A percentile compares a stretch with the other conserved stretches of the same genome.
phyloP scores from a whole-genome alignment of 2,797 vertebrate genomes.

The Tangara arthus region DNA sequence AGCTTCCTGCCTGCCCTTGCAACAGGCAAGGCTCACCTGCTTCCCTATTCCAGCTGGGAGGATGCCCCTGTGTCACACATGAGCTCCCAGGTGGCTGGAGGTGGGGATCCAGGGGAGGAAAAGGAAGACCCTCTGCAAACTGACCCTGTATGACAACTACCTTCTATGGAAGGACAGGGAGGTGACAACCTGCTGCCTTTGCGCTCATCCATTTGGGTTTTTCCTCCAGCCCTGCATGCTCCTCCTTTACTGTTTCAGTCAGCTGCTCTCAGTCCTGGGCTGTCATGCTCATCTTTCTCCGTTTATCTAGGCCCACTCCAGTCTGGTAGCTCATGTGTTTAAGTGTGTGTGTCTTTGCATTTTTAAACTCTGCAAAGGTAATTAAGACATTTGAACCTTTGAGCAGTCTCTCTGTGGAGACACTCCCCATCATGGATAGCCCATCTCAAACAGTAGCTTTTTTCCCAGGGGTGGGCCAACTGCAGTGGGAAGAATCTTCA shows the following conservation, averaged over 20 bases:
- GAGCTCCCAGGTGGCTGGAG: neutral
- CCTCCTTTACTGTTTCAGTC: neutral
- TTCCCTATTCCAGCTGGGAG: neutral
- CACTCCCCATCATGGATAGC: neutral
- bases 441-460: neutral
- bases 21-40: rapidly evolving
- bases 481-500: slow-evolving; percentile 68
- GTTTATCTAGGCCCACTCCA: neutral
- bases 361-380: neutral
- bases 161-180: neutral
- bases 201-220: neutral
- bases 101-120: neutral
- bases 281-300: neutral
- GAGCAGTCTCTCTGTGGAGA: neutral
- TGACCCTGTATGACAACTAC: neutral
- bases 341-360: neutral
- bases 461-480: slow-evolving; percentile 56
- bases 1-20: neutral
- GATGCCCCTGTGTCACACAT: neutral
- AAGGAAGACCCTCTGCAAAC: neutral
- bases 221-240: neutral
- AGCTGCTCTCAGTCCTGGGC: neutral
- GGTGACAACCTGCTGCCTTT: neutral
- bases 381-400: neutral
- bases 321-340: neutral